Conservation (phyloP, 2,113 vertebrate species). For the Chiloscyllium plagiosum region DNA sequence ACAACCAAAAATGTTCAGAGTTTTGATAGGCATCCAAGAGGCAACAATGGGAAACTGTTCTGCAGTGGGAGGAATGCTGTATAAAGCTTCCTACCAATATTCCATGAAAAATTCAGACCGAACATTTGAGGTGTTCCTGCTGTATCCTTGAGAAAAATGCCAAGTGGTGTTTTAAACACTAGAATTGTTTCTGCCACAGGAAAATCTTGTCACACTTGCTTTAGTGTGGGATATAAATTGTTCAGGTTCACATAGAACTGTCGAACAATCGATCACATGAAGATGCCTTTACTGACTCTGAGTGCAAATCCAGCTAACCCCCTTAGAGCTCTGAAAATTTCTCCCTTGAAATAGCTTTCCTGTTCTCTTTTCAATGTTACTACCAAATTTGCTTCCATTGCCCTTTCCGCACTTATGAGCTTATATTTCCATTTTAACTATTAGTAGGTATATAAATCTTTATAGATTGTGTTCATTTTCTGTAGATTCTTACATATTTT, state of each 20-base stretch:
- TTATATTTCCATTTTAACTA: not conserved
- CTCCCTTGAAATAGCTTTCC: not conserved
- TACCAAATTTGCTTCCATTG: not conserved
- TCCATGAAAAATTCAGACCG: not conserved
- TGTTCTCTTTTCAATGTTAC: not conserved
- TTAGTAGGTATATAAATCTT: not conserved
- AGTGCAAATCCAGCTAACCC: not conserved
- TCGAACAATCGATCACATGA: not conserved
- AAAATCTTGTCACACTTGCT: not conserved
- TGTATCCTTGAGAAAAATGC: not conserved
- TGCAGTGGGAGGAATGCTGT: not conserved
- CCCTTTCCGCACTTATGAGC: not conserved
- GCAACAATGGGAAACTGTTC: not conserved
- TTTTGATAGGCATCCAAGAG: not conserved
- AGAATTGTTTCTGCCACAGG: not conserved
- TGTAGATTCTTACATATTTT: not conserved
- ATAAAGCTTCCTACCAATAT: not conserved
- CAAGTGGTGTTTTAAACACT: not conserved
- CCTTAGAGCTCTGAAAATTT: not conserved
- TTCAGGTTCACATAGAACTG: not conserved
- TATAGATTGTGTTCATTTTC: not conserved
- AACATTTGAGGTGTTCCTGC: not conserved
- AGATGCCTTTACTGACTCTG: not conserved
- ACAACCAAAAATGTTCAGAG: not conserved
- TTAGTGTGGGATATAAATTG: not conserved